Conservation (phyloP, 2,888 invertebrate species). For the Halictus quadricinctus region DNA sequence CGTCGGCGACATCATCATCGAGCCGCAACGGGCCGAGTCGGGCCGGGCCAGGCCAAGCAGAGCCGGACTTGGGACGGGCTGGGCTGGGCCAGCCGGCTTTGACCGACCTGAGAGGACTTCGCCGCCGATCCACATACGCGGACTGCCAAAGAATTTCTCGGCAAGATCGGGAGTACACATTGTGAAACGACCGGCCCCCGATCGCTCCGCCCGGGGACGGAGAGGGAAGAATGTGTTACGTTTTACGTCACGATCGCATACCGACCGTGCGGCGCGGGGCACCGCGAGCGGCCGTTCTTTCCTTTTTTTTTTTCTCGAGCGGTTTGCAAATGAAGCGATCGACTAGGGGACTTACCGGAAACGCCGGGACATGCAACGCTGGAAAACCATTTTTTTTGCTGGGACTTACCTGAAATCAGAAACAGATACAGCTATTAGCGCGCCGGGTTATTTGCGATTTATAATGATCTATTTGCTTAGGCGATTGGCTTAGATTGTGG, state of each 20-base stretch:
- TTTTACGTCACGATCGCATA: constrained; percentile 32
- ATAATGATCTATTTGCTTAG: background rate
- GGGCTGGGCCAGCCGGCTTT: background rate
- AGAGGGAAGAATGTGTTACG: constrained; percentile 44
- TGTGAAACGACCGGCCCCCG: constrained; percentile 31
- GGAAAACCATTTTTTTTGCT: constrained; percentile 9
- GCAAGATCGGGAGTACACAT: constrained; percentile 10
- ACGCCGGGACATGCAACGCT: constrained; percentile 22
- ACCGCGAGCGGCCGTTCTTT: background rate
- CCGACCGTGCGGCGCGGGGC: constrained; percentile 16
- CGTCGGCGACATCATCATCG: constrained; percentile 30
- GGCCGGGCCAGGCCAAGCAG: background rate
- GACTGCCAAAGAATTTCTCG: constrained; percentile 40
- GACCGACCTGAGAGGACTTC: constrained; percentile 24
- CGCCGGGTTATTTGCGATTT: background rate
- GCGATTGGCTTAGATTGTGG: background rate
- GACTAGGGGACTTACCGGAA: constrained; percentile 52
- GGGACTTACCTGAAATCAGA: constrained; percentile 60
- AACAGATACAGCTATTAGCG: constrained; percentile 9
- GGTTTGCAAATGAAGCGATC: constrained; percentile 23
- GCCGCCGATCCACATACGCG: constrained; percentile 37
- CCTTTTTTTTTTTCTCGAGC: background rate
- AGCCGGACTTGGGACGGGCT: background rate
- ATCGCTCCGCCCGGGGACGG: constrained; percentile 6
- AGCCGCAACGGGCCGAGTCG: background rate